These are phyloP conservation scores for Zaprionus ghesquierei DNA, from an alignment of 1,140 invertebrate species.

Conservation along the genomic window DNA sequence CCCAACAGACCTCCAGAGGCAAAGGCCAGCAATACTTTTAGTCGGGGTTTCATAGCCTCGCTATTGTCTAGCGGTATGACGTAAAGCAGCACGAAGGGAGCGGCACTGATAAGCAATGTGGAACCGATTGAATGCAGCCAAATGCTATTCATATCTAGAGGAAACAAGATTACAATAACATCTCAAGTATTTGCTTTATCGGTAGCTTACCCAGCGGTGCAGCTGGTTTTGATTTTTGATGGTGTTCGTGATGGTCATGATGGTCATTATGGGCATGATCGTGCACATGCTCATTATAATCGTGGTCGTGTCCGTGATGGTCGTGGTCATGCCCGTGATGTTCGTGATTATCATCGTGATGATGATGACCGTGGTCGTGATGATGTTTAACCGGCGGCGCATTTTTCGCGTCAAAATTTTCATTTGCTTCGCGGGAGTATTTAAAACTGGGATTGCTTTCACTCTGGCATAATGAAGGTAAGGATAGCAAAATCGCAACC, in stretches of 20 bases:
- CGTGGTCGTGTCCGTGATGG: conserved; percentile 24
- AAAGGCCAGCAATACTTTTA: conserved; percentile 94
- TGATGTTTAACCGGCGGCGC: conserved; percentile 68
- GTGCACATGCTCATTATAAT: conserved; percentile 22
- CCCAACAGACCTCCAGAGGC: conserved; percentile 97
- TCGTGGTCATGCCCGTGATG: conserved; percentile 15
- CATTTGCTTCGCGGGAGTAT: conserved; percentile 89
- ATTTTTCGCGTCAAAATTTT: conserved; percentile 70
- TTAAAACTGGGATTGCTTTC: conserved; percentile 86
- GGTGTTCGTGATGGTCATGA: conserved; percentile 29
- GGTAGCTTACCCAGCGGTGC: conserved; percentile 43
- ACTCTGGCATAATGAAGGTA: conserved; percentile 58
- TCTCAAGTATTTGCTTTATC: background rate
- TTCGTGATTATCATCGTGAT: conserved; percentile 46
- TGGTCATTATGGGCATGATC: conserved; percentile 12
- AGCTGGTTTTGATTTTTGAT: conserved; percentile 27
- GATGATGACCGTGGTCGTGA: conserved; percentile 69
- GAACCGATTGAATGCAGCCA: conserved; percentile 93
- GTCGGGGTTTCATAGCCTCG: conserved; percentile 90
- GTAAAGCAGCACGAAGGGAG: conserved; percentile 96
- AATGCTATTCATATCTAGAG: conserved; percentile 83
- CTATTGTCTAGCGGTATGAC: conserved; percentile 96
- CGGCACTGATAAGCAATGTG: conserved; percentile 95
- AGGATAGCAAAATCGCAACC: conserved; percentile 54
- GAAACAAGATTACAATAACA: conserved; percentile 12